A percentile compares a stretch with the other conserved stretches of the same genome.
phyloP scores from a whole-genome alignment of 53 echinoderm and acorn worm genomes.

The Paracentrotus lividus region DNA sequence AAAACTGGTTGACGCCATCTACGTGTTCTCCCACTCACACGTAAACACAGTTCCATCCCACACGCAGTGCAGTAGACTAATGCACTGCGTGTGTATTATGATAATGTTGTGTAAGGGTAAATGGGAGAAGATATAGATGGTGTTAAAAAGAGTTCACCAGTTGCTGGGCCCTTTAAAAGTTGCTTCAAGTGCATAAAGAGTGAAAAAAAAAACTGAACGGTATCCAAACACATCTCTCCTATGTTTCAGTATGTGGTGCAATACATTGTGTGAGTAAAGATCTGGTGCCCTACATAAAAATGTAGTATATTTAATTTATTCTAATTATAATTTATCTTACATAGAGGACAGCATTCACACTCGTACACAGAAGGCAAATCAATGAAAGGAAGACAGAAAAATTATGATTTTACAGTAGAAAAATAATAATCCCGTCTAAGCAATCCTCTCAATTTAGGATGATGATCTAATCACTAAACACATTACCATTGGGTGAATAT shows the following conservation, averaged over 20 bases:
- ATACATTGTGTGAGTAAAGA: not conserved
- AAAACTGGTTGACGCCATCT: too few relatives aligned
- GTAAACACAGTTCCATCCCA: too few relatives aligned
- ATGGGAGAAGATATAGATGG: too few relatives aligned
- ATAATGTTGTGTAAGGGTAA: too few relatives aligned
- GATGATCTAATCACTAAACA: not conserved
- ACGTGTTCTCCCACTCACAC: not conserved
- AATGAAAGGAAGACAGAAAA: slow-evolving; percentile 65
- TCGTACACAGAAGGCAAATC: slow-evolving; percentile 56
- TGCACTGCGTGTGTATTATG: not conserved
- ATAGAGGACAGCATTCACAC: slow-evolving; percentile 6
- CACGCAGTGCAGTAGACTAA: too few relatives aligned
- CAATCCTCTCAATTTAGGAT: not conserved
- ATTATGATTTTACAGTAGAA: slow-evolving; percentile 40
- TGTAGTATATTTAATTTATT: not conserved
- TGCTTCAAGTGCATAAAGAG: not conserved
- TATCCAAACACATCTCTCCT: not conserved
- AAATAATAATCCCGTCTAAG: slow-evolving; percentile 30
- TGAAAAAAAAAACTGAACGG: not conserved
- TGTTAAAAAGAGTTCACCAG: too few relatives aligned
- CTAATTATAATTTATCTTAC: not conserved
- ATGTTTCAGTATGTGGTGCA: not conserved
- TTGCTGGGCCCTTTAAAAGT: too few relatives aligned
- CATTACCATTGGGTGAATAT: not conserved
- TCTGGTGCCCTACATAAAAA: not conserved